phyloP scores from a whole-genome alignment of 2,113 vertebrate species.

The Etia nguti region DNA sequence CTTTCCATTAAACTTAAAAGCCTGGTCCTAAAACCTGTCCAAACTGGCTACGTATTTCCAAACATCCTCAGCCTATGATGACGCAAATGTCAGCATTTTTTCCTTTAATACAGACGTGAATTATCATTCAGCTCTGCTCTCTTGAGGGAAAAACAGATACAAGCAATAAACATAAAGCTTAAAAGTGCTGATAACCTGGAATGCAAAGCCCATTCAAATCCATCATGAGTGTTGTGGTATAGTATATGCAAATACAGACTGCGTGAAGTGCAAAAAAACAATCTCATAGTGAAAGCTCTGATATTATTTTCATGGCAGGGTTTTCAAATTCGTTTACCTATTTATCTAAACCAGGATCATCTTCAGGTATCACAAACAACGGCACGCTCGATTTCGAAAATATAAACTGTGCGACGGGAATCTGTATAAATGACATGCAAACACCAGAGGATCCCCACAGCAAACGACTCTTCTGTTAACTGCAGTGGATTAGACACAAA shows the following conservation, averaged over 20 bases:
- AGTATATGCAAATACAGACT: not conserved
- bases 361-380: not conserved
- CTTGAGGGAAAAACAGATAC: not conserved
- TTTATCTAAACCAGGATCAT: too few species aligned
- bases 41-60: not conserved
- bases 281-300: not conserved
- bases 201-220: not conserved
- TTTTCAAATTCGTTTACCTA: not conserved
- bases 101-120: not conserved
- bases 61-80: not conserved
- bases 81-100: not conserved
- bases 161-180: not conserved
- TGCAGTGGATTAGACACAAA: not conserved
- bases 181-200: not conserved
- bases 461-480: not conserved
- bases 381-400: not conserved
- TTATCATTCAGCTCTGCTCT: not conserved
- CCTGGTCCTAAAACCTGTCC: not conserved
- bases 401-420: not conserved
- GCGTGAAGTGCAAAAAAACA: not conserved
- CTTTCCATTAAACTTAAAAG: not conserved
- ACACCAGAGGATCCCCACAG: not conserved
- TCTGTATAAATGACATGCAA: not conserved
- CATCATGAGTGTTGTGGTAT: rapidly evolving
- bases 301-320: not conserved